Percentiles rank a stretch among this genome's conserved stretches.
Evolutionary conservation across 2,797 vertebrate genomes (phyloP).

Genomic region (Jordanella pulchra): DNA sequence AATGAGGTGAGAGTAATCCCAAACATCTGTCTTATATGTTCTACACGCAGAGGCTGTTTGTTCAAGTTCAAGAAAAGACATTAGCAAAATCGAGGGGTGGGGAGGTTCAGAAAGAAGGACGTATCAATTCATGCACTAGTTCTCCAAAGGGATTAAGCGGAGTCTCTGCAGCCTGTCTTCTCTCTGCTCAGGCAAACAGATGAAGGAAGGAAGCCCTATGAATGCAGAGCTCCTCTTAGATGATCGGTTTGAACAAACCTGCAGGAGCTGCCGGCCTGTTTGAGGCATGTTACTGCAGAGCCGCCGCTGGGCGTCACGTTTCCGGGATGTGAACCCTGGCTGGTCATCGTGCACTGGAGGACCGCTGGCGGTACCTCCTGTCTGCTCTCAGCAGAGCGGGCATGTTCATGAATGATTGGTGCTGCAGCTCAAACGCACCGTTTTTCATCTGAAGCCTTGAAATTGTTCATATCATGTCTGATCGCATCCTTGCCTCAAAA

Average conservation of each 20-base stretch:
- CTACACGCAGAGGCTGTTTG: conserved; percentile 78
- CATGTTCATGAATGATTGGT: conserved; percentile 60
- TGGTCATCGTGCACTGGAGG: conserved; percentile 68
- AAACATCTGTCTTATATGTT: conserved; percentile 83
- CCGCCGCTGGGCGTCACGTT: conserved; percentile 47
- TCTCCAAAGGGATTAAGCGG: conserved; percentile 69
- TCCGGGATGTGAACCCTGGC: conserved; percentile 66
- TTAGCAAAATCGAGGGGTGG: conserved; percentile 45
- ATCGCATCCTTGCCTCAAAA: conserved; percentile 82
- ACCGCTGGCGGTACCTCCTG: conserved; percentile 52
- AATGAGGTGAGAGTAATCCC: conserved; percentile 84
- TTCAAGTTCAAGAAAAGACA: conserved; percentile 77
- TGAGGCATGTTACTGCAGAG: conserved; percentile 58
- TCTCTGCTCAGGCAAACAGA: conserved; percentile 59
- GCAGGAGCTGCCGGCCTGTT: not conserved
- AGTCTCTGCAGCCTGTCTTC: conserved; percentile 62
- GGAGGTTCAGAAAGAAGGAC: conserved; percentile 47
- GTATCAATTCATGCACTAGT: conserved; percentile 79
- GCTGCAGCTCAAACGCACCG: conserved; percentile 49
- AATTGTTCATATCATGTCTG: conserved; percentile 83
- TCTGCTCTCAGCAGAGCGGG: conserved; percentile 4
- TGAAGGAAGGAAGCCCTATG: conserved; percentile 59
- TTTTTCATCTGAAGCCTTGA: conserved; percentile 76
- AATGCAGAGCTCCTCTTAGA: conserved; percentile 50
- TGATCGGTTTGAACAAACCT: not conserved